A percentile compares a stretch with the other conserved stretches of the same genome.
phyloP scores from a whole-genome alignment of 2,888 invertebrate genomes.

The Phytoseiulus persimilis region DNA sequence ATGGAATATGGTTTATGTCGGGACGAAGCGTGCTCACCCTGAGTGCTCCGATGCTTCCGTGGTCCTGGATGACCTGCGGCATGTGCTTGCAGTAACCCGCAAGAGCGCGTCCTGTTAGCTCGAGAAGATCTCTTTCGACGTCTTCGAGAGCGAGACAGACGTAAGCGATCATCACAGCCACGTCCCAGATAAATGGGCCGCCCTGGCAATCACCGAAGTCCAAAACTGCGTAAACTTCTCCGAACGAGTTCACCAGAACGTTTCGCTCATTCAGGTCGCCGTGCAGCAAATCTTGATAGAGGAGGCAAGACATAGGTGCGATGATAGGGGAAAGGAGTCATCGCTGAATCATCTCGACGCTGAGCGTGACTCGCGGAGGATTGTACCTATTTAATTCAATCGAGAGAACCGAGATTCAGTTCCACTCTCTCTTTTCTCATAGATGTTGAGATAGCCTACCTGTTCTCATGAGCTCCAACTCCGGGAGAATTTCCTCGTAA shows the following conservation, averaged over 20 bases:
- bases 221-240: constrained; percentile 22
- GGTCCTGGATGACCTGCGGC: constrained; percentile 6
- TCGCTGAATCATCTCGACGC: too few species aligned
- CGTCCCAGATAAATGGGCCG: constrained; percentile 8
- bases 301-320: too few species aligned
- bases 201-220: constrained; percentile 31
- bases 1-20: neutral
- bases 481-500: neutral
- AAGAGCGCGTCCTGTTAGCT: neutral
- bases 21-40: neutral
- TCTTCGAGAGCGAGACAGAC: neutral
- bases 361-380: too few species aligned
- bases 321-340: too few species aligned
- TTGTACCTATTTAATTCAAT: neutral
- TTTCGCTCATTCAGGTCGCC: constrained; percentile 29
- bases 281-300: neutral
- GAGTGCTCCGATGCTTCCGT: neutral
- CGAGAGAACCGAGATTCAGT: neutral
- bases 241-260: constrained; percentile 11
- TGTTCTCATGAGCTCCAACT: neutral
- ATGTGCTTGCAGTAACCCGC: constrained; percentile 20
- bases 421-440: neutral
- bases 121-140: constrained; percentile 12
- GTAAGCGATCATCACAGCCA: constrained; percentile 32
- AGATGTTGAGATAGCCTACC: neutral